A percentile compares a stretch with the other conserved stretches of the same genome.
phyloP scores from a whole-genome alignment of 1,140 invertebrate species.

The Hypsibius dujardini region DNA sequence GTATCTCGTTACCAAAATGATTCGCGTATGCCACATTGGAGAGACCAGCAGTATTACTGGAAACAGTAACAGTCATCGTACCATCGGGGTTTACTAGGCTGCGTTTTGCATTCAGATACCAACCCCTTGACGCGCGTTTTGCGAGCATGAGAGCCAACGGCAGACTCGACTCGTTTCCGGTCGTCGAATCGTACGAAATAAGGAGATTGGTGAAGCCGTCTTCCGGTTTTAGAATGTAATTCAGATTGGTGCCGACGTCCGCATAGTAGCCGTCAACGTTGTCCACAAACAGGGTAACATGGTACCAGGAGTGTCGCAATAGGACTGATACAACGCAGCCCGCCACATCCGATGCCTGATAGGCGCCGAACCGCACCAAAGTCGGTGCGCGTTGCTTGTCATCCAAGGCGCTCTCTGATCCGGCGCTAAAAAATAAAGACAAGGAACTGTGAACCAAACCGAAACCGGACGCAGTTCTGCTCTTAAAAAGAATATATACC shows the following conservation, averaged over 20 bases:
- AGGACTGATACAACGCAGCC: background rate
- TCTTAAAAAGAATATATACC: no score
- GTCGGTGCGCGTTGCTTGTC: background rate
- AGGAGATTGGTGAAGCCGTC: background rate
- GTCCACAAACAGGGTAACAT: background rate
- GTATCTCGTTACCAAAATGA: conserved; percentile 9
- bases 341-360: background rate
- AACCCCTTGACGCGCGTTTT: background rate
- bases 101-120: no score
- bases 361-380: background rate
- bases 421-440: no score
- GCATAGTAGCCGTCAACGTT: background rate
- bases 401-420: background rate
- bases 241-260: background rate
- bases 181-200: background rate
- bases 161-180: background rate
- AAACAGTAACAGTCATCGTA: background rate
- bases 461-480: no score
- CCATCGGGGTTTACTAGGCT: no score
- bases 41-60: background rate
- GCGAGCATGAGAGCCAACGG: background rate
- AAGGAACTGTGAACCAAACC: no score
- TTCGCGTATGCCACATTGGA: background rate
- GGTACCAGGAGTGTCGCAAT: background rate
- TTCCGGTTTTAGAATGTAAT: background rate